phyloP scores from a whole-genome alignment of 2,797 vertebrate genomes.

The Phoebastria nigripes region DNA sequence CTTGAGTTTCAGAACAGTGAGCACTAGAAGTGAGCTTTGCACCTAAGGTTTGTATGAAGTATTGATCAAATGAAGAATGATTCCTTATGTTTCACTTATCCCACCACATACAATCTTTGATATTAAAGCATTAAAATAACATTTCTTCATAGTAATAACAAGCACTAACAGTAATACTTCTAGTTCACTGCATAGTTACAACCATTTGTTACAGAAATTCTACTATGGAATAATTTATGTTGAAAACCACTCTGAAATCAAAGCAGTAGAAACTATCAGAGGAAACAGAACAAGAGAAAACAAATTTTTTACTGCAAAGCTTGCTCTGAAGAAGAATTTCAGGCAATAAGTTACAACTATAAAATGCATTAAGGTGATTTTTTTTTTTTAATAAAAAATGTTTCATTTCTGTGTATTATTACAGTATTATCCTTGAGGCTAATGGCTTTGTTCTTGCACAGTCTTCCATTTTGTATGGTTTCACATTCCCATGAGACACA shows the following conservation, averaged over 20 bases:
- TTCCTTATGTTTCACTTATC: not conserved
- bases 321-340: not conserved
- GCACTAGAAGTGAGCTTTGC: not conserved
- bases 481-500: not conserved
- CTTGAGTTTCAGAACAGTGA: not conserved
- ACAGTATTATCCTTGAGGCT: not conserved
- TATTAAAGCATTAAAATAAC: not conserved
- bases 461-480: not conserved
- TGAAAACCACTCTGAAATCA: not conserved
- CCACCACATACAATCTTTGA: not conserved
- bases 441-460: not conserved
- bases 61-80: not conserved
- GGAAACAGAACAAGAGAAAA: not conserved
- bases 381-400: not conserved
- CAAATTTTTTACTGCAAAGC: not conserved
- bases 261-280: not conserved
- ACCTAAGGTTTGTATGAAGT: not conserved
- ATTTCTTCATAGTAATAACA: not conserved
- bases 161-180: not conserved
- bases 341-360: not conserved
- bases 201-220: not conserved
- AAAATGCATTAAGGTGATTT: not conserved
- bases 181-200: not conserved
- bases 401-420: not conserved
- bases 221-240: not conserved